A percentile compares a stretch with the other conserved stretches of the same genome.
phyloP scores from a whole-genome alignment of 2,797 vertebrate genomes.

The Acestrorhynchus altus region DNA sequence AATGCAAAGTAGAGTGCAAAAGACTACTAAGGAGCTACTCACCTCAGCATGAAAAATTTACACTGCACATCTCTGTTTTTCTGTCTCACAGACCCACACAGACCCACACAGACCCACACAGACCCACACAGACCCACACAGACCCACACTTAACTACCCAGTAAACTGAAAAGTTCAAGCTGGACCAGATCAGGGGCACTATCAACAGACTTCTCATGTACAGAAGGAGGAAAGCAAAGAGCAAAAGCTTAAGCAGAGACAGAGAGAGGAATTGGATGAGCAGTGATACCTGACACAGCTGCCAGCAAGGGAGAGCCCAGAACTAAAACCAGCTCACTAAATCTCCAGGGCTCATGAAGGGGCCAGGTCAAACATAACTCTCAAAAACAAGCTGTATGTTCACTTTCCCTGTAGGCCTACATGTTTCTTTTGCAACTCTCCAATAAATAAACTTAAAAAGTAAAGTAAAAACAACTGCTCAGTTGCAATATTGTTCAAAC shows the following conservation, averaged over 20 bases:
- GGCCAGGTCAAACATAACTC: not conserved
- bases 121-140: not conserved
- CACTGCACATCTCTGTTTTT: not conserved
- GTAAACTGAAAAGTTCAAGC: conserved; percentile 29
- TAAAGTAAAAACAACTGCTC: not conserved
- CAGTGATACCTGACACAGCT: conserved; percentile 45
- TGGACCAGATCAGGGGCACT: conserved; percentile 19
- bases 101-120: conserved; percentile 5
- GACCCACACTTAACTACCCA: conserved; percentile 1
- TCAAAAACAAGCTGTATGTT: not conserved
- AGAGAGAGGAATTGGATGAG: conserved; percentile 26
- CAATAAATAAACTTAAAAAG: not conserved
- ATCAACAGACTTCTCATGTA: conserved; percentile 23
- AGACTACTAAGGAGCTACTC: not conserved
- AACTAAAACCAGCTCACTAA: conserved; percentile 18
- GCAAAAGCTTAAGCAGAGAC: conserved; percentile 10
- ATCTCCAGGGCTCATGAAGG: not conserved
- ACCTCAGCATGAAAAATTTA: conserved; percentile 5
- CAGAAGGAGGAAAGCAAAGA: not conserved
- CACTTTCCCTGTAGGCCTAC: not conserved
- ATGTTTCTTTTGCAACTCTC: not conserved
- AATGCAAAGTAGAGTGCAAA: not conserved
- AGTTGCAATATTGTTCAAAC: no score
- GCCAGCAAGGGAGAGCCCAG: conserved; percentile 17
- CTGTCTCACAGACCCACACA: not conserved